A percentile compares a stretch with the other conserved stretches of the same genome.
Conservation (phyloP, 2,113 vertebrate species). For the Tamias sibiricus region DNA sequence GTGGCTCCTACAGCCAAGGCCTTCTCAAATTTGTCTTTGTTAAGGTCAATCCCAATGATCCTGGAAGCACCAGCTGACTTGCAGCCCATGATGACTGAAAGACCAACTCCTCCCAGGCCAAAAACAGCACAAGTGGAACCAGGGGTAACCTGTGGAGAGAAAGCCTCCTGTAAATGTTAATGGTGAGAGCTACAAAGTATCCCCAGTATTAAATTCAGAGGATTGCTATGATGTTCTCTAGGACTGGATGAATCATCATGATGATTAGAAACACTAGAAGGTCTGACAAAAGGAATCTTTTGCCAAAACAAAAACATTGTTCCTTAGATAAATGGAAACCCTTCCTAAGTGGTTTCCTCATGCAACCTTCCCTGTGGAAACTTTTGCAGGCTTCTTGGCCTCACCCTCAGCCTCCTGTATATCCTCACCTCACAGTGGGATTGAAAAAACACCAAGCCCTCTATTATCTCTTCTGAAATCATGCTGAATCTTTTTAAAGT, state of each 20-base stretch:
- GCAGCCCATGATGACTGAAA: slow-evolving; percentile 92
- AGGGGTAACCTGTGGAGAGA: slow-evolving; percentile 86
- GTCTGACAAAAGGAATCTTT: not conserved
- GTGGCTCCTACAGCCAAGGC: slow-evolving; percentile 89
- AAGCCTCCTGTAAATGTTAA: not conserved
- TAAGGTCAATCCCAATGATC: slow-evolving; percentile 89
- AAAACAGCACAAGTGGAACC: slow-evolving; percentile 92
- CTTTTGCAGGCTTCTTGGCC: too few relatives aligned
- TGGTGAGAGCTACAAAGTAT: not conserved
- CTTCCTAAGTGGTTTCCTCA: not conserved
- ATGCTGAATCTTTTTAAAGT: not conserved
- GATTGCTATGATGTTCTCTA: not conserved
- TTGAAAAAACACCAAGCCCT: not conserved
- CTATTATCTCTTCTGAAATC: not conserved
- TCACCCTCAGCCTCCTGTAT: not conserved
- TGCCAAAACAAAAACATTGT: not conserved
- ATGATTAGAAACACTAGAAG: not conserved
- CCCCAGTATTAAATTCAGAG: not conserved
- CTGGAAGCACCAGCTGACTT: slow-evolving; percentile 88
- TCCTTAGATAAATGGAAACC: not conserved
- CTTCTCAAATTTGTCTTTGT: slow-evolving; percentile 89
- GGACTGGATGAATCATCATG: not conserved
- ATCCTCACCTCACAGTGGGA: not conserved
- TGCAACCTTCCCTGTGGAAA: not conserved
- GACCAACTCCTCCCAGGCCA: slow-evolving; percentile 91